These are phyloP conservation scores for Saccopteryx leptura DNA, from an alignment of 2,113 vertebrate genomes.

Conservation along the genomic window DNA sequence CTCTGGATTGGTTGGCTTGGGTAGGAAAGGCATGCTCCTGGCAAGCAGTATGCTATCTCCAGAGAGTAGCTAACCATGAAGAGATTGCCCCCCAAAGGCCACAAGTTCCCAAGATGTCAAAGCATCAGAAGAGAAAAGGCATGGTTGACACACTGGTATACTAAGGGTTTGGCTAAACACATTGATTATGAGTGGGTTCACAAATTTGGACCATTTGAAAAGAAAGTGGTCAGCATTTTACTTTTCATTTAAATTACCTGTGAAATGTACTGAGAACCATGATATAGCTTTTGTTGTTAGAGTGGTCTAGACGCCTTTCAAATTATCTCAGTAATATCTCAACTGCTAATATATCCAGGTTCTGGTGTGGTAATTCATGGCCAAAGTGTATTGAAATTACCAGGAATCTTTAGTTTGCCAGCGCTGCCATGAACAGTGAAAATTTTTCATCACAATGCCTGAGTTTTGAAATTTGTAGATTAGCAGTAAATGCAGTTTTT, in stretches of 20 bases:
- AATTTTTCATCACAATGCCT: not conserved
- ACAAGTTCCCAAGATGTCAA: not conserved
- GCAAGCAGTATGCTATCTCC: not conserved
- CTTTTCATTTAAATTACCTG: not conserved
- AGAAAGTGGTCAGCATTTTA: slow-evolving; percentile 25
- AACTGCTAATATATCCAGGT: not conserved
- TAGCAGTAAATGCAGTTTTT: not conserved
- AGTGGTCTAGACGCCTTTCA: not conserved
- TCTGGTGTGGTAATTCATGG: not conserved
- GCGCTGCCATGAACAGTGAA: not conserved
- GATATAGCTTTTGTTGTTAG: not conserved
- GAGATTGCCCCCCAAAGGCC: not conserved
- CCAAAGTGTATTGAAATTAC: not conserved
- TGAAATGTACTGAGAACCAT: slow-evolving; percentile 1
- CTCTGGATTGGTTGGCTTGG: not conserved
- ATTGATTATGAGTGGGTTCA: not conserved
- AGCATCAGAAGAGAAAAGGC: not conserved
- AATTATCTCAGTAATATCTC: not conserved
- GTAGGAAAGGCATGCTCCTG: not conserved
- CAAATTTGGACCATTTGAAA: not conserved
- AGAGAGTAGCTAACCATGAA: not conserved
- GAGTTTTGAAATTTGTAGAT: not conserved
- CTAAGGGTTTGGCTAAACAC: not conserved
- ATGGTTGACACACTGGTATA: not conserved
- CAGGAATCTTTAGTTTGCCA: not conserved